These are phyloP conservation scores for Anguilla anguilla DNA, from an alignment of 2,797 vertebrate species.

Conservation along the genomic window DNA sequence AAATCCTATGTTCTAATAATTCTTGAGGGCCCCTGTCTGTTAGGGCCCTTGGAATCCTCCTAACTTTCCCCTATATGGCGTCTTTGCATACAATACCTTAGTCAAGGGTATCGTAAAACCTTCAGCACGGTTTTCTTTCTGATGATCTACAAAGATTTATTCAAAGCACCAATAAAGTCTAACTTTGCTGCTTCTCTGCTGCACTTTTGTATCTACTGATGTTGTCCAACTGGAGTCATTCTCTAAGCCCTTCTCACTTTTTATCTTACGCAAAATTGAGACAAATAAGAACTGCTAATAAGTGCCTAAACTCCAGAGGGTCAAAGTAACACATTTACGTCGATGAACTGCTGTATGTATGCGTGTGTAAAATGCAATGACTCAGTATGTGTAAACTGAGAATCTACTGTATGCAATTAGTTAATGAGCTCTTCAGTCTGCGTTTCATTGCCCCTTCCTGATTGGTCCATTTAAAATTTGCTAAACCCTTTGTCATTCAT, in stretches of 20 bases:
- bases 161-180: background rate
- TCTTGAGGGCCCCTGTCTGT: too few species aligned
- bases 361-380: background rate
- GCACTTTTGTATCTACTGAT: background rate
- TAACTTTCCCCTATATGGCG: too few species aligned
- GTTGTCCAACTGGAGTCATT: background rate
- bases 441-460: background rate
- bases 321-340: background rate
- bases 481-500: background rate
- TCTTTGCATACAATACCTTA: background rate
- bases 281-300: background rate
- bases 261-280: background rate
- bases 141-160: background rate
- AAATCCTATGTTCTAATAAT: too few species aligned
- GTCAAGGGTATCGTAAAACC: background rate
- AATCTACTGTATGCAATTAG: background rate
- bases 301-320: background rate
- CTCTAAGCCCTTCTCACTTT: background rate
- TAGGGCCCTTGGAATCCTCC: too few species aligned
- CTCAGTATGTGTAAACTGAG: background rate
- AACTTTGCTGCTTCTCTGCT: background rate
- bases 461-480: background rate
- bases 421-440: background rate
- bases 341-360: background rate
- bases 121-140: too few species aligned